Percentiles rank a stretch among this genome's conserved stretches.
Evolutionary conservation across 2,797 vertebrate genomes (phyloP).

Genomic region (Intellagama lesueurii): DNA sequence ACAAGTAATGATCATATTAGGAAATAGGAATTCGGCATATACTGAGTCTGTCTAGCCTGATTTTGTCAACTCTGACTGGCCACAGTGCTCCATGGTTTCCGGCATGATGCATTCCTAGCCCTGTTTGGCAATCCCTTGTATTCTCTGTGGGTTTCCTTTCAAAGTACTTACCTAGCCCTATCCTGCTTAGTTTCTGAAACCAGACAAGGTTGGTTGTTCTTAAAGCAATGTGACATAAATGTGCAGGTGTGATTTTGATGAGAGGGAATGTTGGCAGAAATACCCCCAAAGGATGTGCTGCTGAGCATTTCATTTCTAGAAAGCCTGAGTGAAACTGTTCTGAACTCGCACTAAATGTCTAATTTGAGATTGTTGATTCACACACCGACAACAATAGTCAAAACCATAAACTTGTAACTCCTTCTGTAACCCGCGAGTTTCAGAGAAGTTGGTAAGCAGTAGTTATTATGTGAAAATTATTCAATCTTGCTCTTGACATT

Average conservation of each 20-base stretch:
- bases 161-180: too few relatives aligned
- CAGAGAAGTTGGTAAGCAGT: background rate
- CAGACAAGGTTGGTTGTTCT: too few relatives aligned
- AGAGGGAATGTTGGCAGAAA: background rate
- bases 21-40: too few relatives aligned
- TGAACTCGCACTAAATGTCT: background rate
- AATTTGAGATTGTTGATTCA: background rate
- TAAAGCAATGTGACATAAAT: too few relatives aligned
- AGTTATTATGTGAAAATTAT: background rate
- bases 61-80: too few relatives aligned
- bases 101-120: too few relatives aligned
- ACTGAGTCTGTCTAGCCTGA: too few relatives aligned
- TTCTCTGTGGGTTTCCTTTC: too few relatives aligned
- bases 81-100: too few relatives aligned
- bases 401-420: background rate
- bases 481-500: background rate
- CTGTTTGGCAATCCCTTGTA: too few relatives aligned
- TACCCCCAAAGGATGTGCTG: background rate
- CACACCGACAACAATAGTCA: background rate
- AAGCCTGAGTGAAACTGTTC: background rate
- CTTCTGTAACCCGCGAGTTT: background rate
- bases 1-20: too few relatives aligned
- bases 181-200: too few relatives aligned
- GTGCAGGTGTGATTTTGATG: background rate
- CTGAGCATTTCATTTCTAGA: background rate